Conservation (phyloP, 2,797 vertebrate genomes). For the Netta rufina region DNA sequence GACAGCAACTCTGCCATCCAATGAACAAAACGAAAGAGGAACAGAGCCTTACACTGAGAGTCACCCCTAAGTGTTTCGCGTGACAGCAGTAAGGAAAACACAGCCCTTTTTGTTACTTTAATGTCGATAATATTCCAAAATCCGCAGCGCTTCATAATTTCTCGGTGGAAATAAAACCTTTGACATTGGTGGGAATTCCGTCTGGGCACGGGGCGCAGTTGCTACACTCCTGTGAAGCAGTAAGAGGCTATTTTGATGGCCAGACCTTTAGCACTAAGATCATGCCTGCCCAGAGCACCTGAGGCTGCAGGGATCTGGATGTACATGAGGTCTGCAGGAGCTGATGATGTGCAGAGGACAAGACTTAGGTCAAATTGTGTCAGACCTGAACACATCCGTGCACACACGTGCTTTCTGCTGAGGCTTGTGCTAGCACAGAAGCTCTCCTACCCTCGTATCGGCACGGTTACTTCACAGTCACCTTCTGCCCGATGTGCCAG, state of each 20-base stretch:
- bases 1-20: constrained; percentile 50
- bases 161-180: constrained; percentile 55
- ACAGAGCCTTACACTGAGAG: constrained; percentile 37
- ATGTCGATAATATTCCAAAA: constrained; percentile 61
- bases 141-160: constrained; percentile 2
- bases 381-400: neutral
- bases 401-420: neutral
- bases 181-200: constrained; percentile 40
- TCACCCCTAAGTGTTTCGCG: constrained; percentile 45
- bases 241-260: neutral
- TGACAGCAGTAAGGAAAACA: constrained; percentile 57
- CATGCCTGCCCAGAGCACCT: neutral
- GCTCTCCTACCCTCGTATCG: fast-evolving
- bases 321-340: too few species aligned
- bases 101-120: neutral
- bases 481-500: neutral
- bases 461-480: neutral
- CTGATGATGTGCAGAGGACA: neutral
- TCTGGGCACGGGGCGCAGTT: neutral
- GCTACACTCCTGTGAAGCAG: neutral
- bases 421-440: neutral
- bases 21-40: constrained; percentile 52
- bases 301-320: neutral
- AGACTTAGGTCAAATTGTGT: neutral
- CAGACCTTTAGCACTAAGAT: neutral